Evolutionary conservation across 2,888 invertebrate species (phyloP).

Genomic region (Pasiphila rectangulata): DNA sequence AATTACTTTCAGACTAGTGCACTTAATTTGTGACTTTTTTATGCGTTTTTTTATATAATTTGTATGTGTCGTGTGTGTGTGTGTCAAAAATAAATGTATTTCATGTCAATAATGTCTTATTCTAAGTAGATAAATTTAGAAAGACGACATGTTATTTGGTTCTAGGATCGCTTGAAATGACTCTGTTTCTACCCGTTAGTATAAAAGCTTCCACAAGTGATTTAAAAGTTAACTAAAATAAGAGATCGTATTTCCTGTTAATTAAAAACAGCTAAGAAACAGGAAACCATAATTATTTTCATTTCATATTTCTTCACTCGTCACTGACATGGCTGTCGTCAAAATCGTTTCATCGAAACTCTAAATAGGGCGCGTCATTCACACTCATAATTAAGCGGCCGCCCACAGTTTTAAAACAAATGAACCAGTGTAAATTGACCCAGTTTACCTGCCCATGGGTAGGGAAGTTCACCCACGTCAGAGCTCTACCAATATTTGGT

Average conservation of each 20-base stretch:
- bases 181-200: no score
- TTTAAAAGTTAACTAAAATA: not conserved
- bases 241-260: not conserved
- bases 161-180: no score
- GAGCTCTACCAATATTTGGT: constrained; percentile 51
- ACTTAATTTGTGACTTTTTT: no score
- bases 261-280: constrained; percentile 1
- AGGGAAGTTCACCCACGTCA: constrained; percentile 40
- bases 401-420: constrained; percentile 57
- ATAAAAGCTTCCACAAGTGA: no score
- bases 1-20: no score
- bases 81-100: no score
- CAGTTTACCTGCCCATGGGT: constrained; percentile 25
- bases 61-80: no score
- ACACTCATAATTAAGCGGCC: constrained; percentile 71
- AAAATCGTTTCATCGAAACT: constrained; percentile 46
- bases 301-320: constrained; percentile 30
- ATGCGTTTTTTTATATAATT: no score
- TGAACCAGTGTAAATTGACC: constrained; percentile 56
- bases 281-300: constrained; percentile 26
- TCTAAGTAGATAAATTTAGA: no score
- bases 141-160: no score
- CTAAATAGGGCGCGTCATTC: constrained; percentile 64
- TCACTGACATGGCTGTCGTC: constrained; percentile 47
- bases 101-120: no score